phyloP scores from a whole-genome alignment of 2,888 invertebrate genomes.

The Sarcophaga variegata region DNA sequence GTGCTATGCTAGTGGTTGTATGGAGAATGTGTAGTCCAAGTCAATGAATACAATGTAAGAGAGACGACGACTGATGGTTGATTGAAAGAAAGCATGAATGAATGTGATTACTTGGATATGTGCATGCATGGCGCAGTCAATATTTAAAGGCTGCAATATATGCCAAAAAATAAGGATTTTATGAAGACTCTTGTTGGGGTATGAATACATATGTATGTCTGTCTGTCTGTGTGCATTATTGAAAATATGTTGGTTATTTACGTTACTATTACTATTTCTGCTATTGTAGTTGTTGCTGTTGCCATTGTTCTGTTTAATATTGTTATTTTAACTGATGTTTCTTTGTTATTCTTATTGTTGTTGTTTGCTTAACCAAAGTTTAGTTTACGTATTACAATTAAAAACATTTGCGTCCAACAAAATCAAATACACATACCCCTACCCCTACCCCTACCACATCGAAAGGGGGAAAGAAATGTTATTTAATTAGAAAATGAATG shows the following conservation, averaged over 20 bases:
- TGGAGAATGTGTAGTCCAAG: background rate
- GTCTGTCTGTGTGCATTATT: constrained; percentile 4
- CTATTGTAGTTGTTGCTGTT: background rate
- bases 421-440: constrained; percentile 6
- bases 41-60: background rate
- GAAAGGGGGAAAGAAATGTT: background rate
- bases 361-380: constrained; percentile 59
- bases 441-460: background rate
- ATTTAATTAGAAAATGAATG: constrained; percentile 65
- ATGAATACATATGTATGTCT: background rate
- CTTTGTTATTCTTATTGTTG: constrained; percentile 35
- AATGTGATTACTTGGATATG: background rate
- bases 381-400: constrained; percentile 73
- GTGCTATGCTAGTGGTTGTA: background rate
- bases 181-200: too few species aligned
- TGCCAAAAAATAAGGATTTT: constrained; percentile 17
- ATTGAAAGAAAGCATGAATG: constrained; percentile 39
- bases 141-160: constrained; percentile 12
- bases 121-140: constrained; percentile 10
- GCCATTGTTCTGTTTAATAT: constrained; percentile 27
- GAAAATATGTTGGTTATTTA: constrained; percentile 1
- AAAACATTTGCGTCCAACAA: constrained; percentile 71
- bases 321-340: constrained; percentile 41
- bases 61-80: constrained; percentile 9
- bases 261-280: background rate